phyloP scores from a whole-genome alignment of 2,888 invertebrate genomes.

The Cosmia pyralina region DNA sequence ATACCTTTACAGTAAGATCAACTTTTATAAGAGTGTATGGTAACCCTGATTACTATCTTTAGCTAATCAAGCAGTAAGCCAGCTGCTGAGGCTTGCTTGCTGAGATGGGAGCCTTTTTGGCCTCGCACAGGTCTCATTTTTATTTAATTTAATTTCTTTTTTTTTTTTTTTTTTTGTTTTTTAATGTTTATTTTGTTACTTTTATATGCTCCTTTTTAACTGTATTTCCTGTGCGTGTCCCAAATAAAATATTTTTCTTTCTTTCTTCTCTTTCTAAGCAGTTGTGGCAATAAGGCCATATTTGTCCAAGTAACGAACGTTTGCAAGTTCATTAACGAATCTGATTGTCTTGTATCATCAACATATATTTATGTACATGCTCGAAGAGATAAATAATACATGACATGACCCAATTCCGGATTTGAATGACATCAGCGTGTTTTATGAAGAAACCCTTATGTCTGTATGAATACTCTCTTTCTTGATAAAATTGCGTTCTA shows the following conservation, averaged over 20 bases:
- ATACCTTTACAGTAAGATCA: not conserved
- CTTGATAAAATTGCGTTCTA: not conserved
- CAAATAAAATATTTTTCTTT: too few species aligned
- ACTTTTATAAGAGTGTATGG: not conserved
- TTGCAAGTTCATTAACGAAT: constrained; percentile 36
- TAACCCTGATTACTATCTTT: not conserved
- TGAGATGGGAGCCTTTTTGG: too few species aligned
- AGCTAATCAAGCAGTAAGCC: constrained; percentile 26
- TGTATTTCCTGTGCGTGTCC: too few species aligned
- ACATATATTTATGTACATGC: not conserved
- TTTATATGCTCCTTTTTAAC: too few species aligned
- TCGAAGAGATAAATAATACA: constrained; percentile 3
- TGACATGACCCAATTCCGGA: constrained; percentile 17
- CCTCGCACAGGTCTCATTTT: too few species aligned
- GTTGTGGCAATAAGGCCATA: not conserved
- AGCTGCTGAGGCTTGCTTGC: too few species aligned
- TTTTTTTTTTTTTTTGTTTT: too few species aligned
- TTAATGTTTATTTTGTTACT: too few species aligned
- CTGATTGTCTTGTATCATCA: constrained; percentile 26
- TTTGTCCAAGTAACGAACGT: constrained; percentile 38
- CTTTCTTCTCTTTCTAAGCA: too few species aligned
- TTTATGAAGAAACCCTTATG: not conserved
- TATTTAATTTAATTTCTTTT: too few species aligned
- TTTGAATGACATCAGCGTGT: constrained; percentile 3
- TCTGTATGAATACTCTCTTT: not conserved